Base-by-base conservation (phyloP, 53 echinoderm and acorn worm species). In the Zoroaster sp. region DNA sequence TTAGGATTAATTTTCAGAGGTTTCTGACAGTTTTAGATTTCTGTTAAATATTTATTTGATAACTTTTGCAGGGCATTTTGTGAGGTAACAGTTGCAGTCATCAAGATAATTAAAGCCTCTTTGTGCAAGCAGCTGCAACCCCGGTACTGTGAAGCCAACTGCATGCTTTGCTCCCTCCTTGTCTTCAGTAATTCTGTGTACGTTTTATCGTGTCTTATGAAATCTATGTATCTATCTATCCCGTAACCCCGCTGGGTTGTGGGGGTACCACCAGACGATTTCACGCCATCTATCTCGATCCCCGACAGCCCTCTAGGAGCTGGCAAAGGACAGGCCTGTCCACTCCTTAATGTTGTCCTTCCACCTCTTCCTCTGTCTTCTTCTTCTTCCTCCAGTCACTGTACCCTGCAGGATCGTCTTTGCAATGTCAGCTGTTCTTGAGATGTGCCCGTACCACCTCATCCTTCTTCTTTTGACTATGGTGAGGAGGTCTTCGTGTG, bases 331-430 rank as follows among this genome's bases (percentile, higher is more conserved):
- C 81, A 85, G 32, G 40, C 71, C 39, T 18, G 86, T 73, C 71
- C 45, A 73, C 44, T 40, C 86, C 17, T 47, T 17, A 74, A 87
- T 87, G 45, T 87, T 77, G 37, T 88, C 76, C 10, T 11, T 38
- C 59, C 88, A 76, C 49, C 53, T 37, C 38, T 77, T 88, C 59
- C 75, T 49, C 25, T 76, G 77, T 54, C 88, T 74, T 44, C 74
- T 74, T 43, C 4, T 87, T 32, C 73, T 87, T 15, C 73, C 47
- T 10, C 75, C 51, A 18, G 49, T 53, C 23, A 66, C 40, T 5
- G 88, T 78, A 32, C 78, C 78, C 55, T 88, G 88, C 39, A 88
- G 39, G 77, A 78, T 43, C 33, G 88, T 88, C 44, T 88, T 78
- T 18, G 88, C 11, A 9, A 88, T 77, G 12, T 54, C 76, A 20